Conservation (phyloP, 2,113 vertebrate genomes). For the Probosciger aterrimus region DNA sequence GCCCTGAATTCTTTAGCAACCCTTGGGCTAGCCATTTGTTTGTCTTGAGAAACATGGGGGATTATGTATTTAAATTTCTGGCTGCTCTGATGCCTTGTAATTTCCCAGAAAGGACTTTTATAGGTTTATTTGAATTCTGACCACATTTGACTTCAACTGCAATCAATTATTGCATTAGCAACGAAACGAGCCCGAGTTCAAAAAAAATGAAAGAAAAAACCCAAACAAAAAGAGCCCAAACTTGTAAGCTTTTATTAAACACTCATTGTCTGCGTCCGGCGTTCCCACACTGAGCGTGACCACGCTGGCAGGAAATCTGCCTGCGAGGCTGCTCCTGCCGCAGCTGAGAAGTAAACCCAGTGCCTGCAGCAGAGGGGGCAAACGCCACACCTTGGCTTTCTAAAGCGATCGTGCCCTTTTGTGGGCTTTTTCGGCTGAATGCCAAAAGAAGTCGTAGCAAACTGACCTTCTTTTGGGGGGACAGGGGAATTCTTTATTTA, state of each 20-base stretch:
- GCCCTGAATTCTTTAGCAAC: background rate
- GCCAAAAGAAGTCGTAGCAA: background rate
- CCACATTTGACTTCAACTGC: background rate
- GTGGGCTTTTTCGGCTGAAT: background rate
- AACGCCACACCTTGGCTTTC: background rate
- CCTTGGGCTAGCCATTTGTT: background rate
- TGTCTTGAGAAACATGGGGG: background rate
- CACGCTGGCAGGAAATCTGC: background rate
- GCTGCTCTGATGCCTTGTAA: background rate
- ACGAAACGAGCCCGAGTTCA: background rate
- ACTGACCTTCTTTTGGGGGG: background rate
- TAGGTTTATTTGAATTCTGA: conserved; percentile 34
- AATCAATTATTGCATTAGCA: conserved; percentile 4
- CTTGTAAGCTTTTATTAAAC: background rate
- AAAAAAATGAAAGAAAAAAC: background rate
- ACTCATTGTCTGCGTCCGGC: background rate
- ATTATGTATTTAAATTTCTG: background rate
- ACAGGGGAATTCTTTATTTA: background rate
- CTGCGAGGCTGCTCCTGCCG: background rate
- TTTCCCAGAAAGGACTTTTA: conserved; percentile 35
- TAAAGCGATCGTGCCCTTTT: background rate
- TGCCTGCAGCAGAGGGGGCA: background rate
- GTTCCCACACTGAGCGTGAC: background rate
- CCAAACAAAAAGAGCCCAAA: background rate
- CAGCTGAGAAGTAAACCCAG: background rate